Conservation (phyloP, 2,797 vertebrate genomes). For the Pantherophis vulpinus region DNA sequence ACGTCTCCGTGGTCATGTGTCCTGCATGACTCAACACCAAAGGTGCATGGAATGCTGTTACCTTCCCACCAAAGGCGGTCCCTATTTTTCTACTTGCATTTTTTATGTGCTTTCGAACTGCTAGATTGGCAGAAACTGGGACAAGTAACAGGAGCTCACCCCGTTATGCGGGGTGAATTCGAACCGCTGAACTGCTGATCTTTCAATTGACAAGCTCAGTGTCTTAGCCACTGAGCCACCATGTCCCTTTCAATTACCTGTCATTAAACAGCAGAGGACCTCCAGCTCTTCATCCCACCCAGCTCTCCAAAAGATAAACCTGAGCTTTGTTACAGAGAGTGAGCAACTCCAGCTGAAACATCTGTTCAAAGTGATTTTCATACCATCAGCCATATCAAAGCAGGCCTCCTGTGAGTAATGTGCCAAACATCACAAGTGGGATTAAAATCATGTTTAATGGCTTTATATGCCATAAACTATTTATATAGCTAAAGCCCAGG, state of each 20-base stretch:
- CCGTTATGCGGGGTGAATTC: no score
- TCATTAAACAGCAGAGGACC: conserved; percentile 65
- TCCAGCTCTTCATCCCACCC: conserved; percentile 21
- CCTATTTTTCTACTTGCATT: no score
- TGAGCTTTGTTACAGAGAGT: conserved; percentile 56
- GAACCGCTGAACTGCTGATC: no score
- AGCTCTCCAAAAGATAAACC: background rate
- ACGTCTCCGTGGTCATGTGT: no score
- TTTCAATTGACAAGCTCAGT: no score
- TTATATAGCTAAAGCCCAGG: conserved; percentile 61
- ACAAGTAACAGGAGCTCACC: no score
- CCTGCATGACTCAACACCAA: no score
- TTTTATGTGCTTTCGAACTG: no score
- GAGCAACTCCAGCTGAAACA: conserved; percentile 69
- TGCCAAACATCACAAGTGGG: conserved; percentile 69
- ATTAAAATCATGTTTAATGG: conserved; percentile 75
- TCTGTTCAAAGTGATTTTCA: conserved; percentile 68
- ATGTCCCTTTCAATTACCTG: background rate
- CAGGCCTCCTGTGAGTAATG: conserved; percentile 65
- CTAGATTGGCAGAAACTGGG: no score
- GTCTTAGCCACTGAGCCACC: no score
- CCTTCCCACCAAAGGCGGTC: no score
- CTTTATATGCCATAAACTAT: conserved; percentile 72
- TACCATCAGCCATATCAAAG: conserved; percentile 73
- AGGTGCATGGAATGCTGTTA: no score